Percentiles rank a stretch among this genome's conserved stretches.
phyloP scores from a whole-genome alignment of 1,140 invertebrate genomes.

The Tachypleus tridentatus region DNA sequence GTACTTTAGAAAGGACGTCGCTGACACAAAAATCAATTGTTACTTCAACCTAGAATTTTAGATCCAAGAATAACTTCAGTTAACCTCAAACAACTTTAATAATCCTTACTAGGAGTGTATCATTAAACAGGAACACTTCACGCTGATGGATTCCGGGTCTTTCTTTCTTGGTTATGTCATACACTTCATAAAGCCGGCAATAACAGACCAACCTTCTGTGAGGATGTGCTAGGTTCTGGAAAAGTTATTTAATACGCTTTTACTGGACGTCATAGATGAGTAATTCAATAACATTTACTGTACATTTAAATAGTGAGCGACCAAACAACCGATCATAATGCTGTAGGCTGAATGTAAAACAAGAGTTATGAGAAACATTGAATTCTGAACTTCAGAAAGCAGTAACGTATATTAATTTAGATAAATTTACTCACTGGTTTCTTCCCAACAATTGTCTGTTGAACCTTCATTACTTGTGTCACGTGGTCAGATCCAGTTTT shows the following conservation, averaged over 20 bases:
- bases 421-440: constrained; percentile 46
- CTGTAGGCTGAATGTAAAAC: not conserved
- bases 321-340: not conserved
- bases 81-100: no score
- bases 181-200: constrained; percentile 94
- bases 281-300: not conserved
- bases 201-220: constrained; percentile 96
- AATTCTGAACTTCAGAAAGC: not conserved
- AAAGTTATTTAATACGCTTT: constrained; percentile 1
- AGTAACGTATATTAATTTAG: constrained; percentile 36
- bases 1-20: no score
- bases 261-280: not conserved
- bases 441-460: constrained; percentile 42
- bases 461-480: constrained; percentile 87
- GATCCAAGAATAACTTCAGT: no score
- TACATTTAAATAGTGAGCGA: not conserved
- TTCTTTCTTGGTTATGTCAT: constrained; percentile 92
- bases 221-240: constrained; percentile 67
- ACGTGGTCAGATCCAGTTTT: constrained; percentile 94
- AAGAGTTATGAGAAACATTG: no score
- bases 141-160: constrained; percentile 80
- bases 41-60: no score
- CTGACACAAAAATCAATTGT: no score
- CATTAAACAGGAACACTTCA: constrained; percentile 98
- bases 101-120: constrained; percentile 85